Base-by-base conservation (phyloP, 2,888 invertebrate species). In the Cephus runcator region DNA sequence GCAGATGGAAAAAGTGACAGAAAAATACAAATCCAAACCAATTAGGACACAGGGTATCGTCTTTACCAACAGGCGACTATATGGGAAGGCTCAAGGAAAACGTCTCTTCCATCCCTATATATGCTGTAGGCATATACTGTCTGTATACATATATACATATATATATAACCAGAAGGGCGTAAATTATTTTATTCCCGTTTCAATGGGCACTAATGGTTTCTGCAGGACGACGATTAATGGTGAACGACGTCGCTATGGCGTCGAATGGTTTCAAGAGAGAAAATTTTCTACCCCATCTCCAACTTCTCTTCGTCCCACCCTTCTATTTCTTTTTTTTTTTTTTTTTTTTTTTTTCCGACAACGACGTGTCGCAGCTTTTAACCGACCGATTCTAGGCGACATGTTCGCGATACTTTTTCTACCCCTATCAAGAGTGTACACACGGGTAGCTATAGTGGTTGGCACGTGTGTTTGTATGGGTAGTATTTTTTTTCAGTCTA, bases 121-220 rank as follows among this genome's bases (percentile, higher is more conserved):
- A n/a, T 73, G 34, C 33, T 34, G 34, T 75, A 75, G 30, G 31
- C 33, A 69, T 71, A 6, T 30, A 76, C 11, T 4, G 11, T 9
- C 1, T 15, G 31, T 36, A 12, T 40, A 15, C 15, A 15, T 31
- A 31, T 23, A 56, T 36, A 36, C 15, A 36, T 36, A 12, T 56
- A 9, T 56, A 56, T 23, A 31, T 71, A 71, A 71, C 33, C 31
- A 31, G 12, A 12, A 31, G 30, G 15, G 84, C 85, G 84, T 88
- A 86, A 87, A 87, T 88, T 88, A 88, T 88, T 87, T 84, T 84
- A 87, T 83, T 83, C 81, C 83, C 80, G 75, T 86, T 85, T 83
- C 84, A 84, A 80, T 79, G 81, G 79, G 80, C 83, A 80, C 86
- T 87, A 87, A 87, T 88, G 85, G 87, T 83, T 80, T 82, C 78